A percentile compares a stretch with the other conserved stretches of the same genome.
Evolutionary conservation across 2,113 vertebrate species (phyloP).

Genomic region (Caracal caracal): DNA sequence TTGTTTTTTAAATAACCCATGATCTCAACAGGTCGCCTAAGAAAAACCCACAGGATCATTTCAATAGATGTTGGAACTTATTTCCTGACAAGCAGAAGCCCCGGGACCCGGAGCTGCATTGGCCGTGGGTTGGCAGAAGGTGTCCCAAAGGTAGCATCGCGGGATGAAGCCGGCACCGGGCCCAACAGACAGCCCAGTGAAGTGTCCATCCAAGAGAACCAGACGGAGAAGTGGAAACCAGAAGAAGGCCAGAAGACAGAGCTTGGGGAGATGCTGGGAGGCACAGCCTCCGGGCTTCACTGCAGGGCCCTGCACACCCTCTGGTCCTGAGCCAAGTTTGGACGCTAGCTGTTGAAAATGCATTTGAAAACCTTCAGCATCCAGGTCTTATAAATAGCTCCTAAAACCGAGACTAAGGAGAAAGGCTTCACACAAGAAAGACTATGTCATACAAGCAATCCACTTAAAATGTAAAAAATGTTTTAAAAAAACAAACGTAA

Average conservation of each 20-base stretch:
- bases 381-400: background rate
- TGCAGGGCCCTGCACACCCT: background rate
- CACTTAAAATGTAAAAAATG: background rate
- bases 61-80: background rate
- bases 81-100: background rate
- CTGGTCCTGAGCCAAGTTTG: background rate
- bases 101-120: background rate
- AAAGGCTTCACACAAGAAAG: background rate
- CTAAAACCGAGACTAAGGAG: background rate
- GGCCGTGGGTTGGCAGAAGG: background rate
- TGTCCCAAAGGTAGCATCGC: background rate
- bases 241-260: background rate
- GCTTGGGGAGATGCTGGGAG: background rate
- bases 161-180: background rate
- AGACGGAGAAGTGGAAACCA: background rate
- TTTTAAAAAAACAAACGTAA: background rate
- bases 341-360: background rate
- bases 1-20: background rate
- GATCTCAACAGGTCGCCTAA: background rate
- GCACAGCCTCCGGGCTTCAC: background rate
- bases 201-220: background rate
- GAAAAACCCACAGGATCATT: constrained; percentile 4
- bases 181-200: background rate
- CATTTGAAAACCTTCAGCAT: constrained; percentile 11
- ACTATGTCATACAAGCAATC: background rate